phyloP scores from a whole-genome alignment of 2,113 vertebrate species.

The Bubalus kerabau region DNA sequence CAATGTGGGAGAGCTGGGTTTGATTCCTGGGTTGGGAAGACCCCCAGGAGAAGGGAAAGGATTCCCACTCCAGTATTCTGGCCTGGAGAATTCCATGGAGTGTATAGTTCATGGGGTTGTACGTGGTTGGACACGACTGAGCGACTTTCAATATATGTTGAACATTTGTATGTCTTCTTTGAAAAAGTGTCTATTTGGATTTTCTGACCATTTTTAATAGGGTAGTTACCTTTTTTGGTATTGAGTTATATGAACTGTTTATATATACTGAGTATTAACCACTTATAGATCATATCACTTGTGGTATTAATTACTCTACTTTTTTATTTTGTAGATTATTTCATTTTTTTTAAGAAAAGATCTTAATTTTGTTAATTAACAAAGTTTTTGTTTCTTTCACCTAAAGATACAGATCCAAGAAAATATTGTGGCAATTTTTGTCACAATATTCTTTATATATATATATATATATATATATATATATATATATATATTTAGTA shows the following conservation, averaged over 20 bases:
- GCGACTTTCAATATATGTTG: not conserved
- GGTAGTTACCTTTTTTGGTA: not conserved
- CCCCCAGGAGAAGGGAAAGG: not conserved
- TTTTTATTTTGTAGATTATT: not conserved
- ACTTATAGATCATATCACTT: not conserved
- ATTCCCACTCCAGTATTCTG: not conserved
- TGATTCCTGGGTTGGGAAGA: not conserved
- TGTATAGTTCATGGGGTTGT: accelerated
- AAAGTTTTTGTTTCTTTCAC: not conserved
- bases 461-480: too few relatives aligned
- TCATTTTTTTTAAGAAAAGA: not conserved
- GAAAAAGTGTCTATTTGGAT: not conserved
- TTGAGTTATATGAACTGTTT: not conserved
- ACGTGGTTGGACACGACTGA: not conserved
- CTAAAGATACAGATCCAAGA: not conserved
- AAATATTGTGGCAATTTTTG: not conserved
- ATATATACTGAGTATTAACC: not conserved
- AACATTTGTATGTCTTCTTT: not conserved
- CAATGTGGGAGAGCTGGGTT: not conserved
- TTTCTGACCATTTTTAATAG: not conserved
- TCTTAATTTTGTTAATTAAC: not conserved
- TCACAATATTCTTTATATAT: not conserved
- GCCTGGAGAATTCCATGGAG: not conserved
- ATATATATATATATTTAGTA: too few relatives aligned
- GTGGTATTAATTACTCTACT: not conserved